Percentiles rank a stretch among this genome's conserved stretches.
phyloP scores from a whole-genome alignment of 2,888 invertebrate genomes.

The Bugula neritina region DNA sequence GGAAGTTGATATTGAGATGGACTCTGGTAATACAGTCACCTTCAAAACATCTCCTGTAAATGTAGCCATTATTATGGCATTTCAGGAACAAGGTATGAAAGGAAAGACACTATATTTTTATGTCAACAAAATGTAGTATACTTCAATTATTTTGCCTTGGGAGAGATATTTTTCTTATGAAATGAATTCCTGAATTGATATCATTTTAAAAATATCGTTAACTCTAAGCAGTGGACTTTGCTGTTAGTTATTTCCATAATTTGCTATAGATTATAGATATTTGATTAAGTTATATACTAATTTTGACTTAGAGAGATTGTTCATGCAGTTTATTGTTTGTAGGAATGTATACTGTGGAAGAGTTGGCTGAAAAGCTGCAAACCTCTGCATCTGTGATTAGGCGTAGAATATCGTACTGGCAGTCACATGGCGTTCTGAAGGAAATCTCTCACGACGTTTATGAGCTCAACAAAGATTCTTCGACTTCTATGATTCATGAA shows the following conservation, averaged over 20 bases:
- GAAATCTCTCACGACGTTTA: slow-evolving; percentile 72
- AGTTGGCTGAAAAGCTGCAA: slow-evolving; percentile 75
- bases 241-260: too few species aligned
- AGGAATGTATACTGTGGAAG: slow-evolving; percentile 80
- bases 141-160: too few species aligned
- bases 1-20: slow-evolving; percentile 80
- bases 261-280: too few species aligned
- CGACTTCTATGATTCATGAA: slow-evolving; percentile 36
- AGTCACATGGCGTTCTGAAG: slow-evolving; percentile 78
- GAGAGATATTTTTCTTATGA: too few species aligned
- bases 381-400: slow-evolving; percentile 78
- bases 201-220: too few species aligned
- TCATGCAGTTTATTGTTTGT: too few species aligned
- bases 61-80: slow-evolving; percentile 87
- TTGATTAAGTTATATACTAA: too few species aligned
- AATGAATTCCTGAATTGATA: too few species aligned
- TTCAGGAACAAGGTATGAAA: slow-evolving; percentile 70
- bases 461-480: slow-evolving; percentile 52
- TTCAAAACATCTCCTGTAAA: slow-evolving; percentile 85
- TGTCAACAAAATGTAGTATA: too few species aligned
- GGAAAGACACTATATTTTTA: too few species aligned
- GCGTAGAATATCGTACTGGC: slow-evolving; percentile 86
- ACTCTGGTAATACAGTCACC: slow-evolving; percentile 66
- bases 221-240: too few species aligned
- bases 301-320: too few species aligned